phyloP scores from a whole-genome alignment of 2,888 invertebrate genomes.

The Apocheima hispidaria region DNA sequence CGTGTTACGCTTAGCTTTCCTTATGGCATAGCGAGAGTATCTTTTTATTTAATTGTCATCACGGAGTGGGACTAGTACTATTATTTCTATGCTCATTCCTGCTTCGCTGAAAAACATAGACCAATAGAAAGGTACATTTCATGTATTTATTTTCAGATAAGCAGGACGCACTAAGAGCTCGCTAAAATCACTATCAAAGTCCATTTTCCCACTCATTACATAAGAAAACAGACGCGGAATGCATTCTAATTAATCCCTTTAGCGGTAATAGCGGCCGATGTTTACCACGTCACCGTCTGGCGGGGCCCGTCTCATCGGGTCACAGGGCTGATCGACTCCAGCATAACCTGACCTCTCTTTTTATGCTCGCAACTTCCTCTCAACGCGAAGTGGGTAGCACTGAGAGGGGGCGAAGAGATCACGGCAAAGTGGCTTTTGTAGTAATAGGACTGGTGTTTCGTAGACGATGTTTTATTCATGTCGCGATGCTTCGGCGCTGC shows the following conservation, averaged over 20 bases:
- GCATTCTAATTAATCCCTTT: constrained; percentile 72
- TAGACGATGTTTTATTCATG: constrained; percentile 82
- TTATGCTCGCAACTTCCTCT: not conserved
- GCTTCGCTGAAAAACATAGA: not conserved
- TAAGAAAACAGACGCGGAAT: constrained; percentile 45
- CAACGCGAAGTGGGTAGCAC: not conserved
- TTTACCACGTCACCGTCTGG: constrained; percentile 68
- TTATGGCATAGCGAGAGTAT: no score
- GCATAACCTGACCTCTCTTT: constrained; percentile 41
- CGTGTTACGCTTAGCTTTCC: no score
- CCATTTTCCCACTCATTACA: constrained; percentile 32
- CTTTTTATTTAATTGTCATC: no score
- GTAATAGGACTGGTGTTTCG: constrained; percentile 71
- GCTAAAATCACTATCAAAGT: constrained; percentile 32
- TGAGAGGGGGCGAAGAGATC: constrained; percentile 40
- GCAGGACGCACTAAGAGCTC: constrained; percentile 11
- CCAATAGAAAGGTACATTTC: not conserved
- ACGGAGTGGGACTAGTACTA: no score
- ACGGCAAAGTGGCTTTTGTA: constrained; percentile 57
- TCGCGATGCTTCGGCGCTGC: constrained; percentile 70
- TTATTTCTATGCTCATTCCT: not conserved
- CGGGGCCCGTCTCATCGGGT: constrained; percentile 59
- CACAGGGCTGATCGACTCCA: constrained; percentile 58
- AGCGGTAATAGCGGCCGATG: constrained; percentile 62
- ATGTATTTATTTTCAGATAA: not conserved